Evolutionary conservation across 2,797 vertebrate genomes (phyloP).

Genomic region (Poecilia velifera): DNA sequence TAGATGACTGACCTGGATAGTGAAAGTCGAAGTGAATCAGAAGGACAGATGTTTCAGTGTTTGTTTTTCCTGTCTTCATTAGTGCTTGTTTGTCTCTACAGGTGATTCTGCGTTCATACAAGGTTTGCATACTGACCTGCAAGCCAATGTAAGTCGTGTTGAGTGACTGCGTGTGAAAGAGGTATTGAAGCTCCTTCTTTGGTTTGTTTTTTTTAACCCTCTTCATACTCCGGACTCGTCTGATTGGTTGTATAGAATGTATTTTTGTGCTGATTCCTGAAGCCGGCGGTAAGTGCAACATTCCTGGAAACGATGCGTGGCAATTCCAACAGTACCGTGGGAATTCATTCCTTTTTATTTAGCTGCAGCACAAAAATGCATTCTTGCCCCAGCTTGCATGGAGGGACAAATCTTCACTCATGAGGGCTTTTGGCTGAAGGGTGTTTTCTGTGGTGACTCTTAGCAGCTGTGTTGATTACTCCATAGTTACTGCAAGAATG

Average conservation of each 20-base stretch:
- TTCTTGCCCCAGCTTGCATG: constrained; percentile 64
- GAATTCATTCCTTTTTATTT: background rate
- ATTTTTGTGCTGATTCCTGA: constrained; percentile 50
- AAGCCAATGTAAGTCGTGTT: constrained; percentile 80
- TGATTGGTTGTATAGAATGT: constrained; percentile 38
- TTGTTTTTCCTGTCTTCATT: background rate
- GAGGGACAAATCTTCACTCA: constrained; percentile 31
- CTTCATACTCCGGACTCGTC: constrained; percentile 23
- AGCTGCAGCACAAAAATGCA: constrained; percentile 59
- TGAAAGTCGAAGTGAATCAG: background rate
- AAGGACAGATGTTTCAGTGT: too few relatives aligned
- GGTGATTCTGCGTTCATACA: constrained; percentile 51
- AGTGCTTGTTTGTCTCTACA: constrained; percentile 39
- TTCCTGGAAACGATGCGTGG: background rate
- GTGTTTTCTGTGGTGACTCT: constrained; percentile 39
- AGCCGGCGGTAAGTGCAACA: constrained; percentile 13
- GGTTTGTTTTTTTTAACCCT: constrained; percentile 11
- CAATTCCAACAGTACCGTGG: background rate
- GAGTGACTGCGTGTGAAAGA: constrained; percentile 81
- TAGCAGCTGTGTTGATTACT: background rate
- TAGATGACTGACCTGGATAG: background rate
- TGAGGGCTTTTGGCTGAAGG: constrained; percentile 19
- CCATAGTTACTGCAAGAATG: constrained; percentile 15
- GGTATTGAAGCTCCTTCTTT: constrained; percentile 73
- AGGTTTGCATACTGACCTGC: constrained; percentile 75